Conservation (phyloP, 2,797 vertebrate species). For the Malacoraja senta region DNA sequence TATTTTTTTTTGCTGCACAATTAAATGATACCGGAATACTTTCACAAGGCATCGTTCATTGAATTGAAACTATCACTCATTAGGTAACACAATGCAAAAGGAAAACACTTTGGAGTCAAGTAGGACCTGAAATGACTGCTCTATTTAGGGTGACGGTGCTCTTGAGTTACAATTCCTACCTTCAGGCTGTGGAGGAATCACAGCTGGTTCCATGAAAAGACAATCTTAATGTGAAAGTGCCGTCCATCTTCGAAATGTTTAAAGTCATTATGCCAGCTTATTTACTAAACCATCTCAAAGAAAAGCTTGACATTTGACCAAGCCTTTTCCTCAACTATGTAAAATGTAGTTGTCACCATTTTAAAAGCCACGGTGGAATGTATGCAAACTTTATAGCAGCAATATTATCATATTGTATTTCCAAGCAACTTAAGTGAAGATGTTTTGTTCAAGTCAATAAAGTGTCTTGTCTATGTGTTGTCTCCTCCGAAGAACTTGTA, state of each 20-base stretch:
- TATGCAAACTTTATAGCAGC: constrained; percentile 48
- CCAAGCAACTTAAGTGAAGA: constrained; percentile 2
- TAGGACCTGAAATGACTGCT: constrained; percentile 45
- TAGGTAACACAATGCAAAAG: constrained; percentile 54
- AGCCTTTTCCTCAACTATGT: constrained; percentile 48
- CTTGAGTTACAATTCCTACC: constrained; percentile 54
- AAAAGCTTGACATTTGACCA: constrained; percentile 56
- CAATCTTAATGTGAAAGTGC: constrained; percentile 54
- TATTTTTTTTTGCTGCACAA: not conserved
- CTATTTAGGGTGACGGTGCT: constrained; percentile 47
- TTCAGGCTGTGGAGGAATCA: constrained; percentile 47
- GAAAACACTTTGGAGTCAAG: constrained; percentile 47
- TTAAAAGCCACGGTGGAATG: constrained; percentile 53
- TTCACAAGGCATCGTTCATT: constrained; percentile 2
- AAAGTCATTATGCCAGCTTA: constrained; percentile 54
- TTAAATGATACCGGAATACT: not conserved
- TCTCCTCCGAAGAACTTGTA: not conserved
- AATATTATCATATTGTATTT: constrained; percentile 34
- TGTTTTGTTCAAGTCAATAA: not conserved
- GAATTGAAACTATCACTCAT: constrained; percentile 23
- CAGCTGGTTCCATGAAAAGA: constrained; percentile 51
- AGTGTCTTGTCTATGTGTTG: not conserved
- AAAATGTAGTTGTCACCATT: constrained; percentile 48
- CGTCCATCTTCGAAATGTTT: constrained; percentile 54
- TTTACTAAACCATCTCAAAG: constrained; percentile 50